Percentiles rank a stretch among this genome's conserved stretches.
Evolutionary conservation across 2,888 invertebrate species (phyloP).

Genomic region (Venusia cambrica): DNA sequence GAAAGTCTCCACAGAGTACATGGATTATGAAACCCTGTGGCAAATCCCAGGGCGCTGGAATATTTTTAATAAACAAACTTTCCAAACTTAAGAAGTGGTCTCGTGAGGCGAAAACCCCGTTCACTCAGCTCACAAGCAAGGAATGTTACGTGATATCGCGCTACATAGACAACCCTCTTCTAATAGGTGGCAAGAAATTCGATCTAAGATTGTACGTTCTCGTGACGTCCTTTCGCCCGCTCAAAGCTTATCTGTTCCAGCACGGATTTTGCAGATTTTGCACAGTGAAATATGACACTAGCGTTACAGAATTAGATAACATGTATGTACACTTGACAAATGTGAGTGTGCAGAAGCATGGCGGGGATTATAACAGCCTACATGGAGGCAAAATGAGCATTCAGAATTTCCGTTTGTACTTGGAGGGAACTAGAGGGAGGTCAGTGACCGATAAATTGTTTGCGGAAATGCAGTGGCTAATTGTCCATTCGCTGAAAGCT

Average conservation of each 20-base stretch:
- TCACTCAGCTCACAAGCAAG: constrained; percentile 89
- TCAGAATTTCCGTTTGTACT: constrained; percentile 93
- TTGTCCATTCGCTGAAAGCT: constrained; percentile 96
- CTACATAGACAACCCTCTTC: constrained; percentile 96
- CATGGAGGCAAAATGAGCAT: constrained; percentile 98
- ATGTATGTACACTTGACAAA: constrained; percentile 98
- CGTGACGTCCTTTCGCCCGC: constrained; percentile 95
- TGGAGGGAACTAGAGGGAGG: constrained; percentile 95
- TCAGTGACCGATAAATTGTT: constrained; percentile 94
- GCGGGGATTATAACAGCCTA: constrained; percentile 95
- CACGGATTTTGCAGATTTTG: constrained; percentile 98
- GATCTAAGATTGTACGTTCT: constrained; percentile 95
- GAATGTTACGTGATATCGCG: constrained; percentile 98
- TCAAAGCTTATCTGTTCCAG: constrained; percentile 96
- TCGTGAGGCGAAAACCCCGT: constrained; percentile 90
- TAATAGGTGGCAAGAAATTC: constrained; percentile 98
- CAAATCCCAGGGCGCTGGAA: constrained; percentile 95
- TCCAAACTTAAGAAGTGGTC: constrained; percentile 97
- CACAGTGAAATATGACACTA: constrained; percentile 96
- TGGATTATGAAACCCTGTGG: constrained; percentile 99
- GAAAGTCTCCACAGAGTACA: constrained; percentile 95
- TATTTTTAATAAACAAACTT: constrained; percentile 96
- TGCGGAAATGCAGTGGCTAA: constrained; percentile 93
- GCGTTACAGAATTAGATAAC: constrained; percentile 93
- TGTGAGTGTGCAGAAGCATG: constrained; percentile 98